Conservation (phyloP, 2,113 vertebrate species). For the Edolisoma coerulescens region DNA sequence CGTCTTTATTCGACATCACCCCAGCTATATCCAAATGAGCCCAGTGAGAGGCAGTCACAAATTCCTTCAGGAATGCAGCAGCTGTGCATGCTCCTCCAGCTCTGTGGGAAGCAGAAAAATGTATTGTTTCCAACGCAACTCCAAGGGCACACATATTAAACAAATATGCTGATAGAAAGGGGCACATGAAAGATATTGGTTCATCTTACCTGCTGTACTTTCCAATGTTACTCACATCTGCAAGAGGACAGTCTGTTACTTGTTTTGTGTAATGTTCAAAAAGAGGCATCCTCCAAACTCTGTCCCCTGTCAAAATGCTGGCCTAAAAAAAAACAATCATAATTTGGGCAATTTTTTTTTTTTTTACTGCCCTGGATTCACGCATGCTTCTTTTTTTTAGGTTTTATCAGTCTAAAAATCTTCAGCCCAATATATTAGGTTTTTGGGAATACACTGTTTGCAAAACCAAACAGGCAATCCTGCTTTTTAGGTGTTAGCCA, state of each 20-base stretch:
- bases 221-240: slow-evolving; percentile 95
- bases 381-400: background rate
- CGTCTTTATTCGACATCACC: slow-evolving; percentile 95
- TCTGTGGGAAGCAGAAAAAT: slow-evolving; percentile 61
- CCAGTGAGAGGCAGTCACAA: slow-evolving; percentile 89
- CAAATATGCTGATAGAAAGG: background rate
- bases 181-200: background rate
- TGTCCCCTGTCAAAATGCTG: slow-evolving; percentile 90
- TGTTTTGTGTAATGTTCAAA: slow-evolving; percentile 94
- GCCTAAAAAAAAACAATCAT: slow-evolving; percentile 72
- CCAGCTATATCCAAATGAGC: slow-evolving; percentile 96
- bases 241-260: slow-evolving; percentile 87
- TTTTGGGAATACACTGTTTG: background rate
- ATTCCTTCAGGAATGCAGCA: slow-evolving; percentile 92
- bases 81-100: slow-evolving; percentile 94
- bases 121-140: background rate
- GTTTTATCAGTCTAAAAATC: background rate
- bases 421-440: background rate
- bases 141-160: background rate
- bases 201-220: slow-evolving; percentile 87
- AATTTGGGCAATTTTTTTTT: background rate
- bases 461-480: background rate
- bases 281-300: slow-evolving; percentile 98
- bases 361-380: background rate
- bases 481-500: background rate